These are phyloP conservation scores for Synergus laeviventris DNA, from an alignment of 2,888 invertebrate species.

Conservation along the genomic window DNA sequence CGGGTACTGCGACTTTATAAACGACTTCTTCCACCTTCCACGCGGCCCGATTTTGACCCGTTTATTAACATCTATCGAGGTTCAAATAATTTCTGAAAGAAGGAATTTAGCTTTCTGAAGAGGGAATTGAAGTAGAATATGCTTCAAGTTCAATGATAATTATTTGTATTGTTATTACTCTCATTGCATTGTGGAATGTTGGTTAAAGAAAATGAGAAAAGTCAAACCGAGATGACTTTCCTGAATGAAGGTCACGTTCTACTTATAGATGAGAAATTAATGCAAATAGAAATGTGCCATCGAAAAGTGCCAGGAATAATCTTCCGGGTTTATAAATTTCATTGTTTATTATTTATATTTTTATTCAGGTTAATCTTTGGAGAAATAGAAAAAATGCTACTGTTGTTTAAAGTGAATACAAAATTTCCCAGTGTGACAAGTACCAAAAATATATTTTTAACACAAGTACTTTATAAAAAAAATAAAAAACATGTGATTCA, in stretches of 20 bases:
- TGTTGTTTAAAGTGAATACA: not conserved
- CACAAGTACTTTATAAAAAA: not conserved
- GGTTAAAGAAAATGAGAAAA: not conserved
- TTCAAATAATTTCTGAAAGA: slow-evolving; percentile 8
- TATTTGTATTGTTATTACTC: not conserved
- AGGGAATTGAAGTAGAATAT: not conserved
- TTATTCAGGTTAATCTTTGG: not conserved
- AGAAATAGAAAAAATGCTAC: no score
- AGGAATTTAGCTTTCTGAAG: not conserved
- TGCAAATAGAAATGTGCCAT: not conserved
- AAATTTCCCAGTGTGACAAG: not conserved
- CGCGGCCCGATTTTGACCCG: slow-evolving; percentile 25
- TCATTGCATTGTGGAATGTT: not conserved
- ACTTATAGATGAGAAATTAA: slow-evolving; percentile 24
- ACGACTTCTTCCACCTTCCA: slow-evolving; percentile 33
- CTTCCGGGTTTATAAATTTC: not conserved
- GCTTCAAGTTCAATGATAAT: not conserved
- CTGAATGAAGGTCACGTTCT: slow-evolving; percentile 20
- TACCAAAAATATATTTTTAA: not conserved
- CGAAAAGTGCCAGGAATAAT: not conserved
- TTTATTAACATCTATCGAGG: slow-evolving; percentile 29
- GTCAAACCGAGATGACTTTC: not conserved
- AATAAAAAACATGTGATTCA: no score
- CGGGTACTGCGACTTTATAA: slow-evolving; percentile 36
- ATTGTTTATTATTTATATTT: not conserved